Percentiles rank a stretch among this genome's conserved stretches.
These are phyloP conservation scores for Halocaridina rubra DNA, from an alignment of 2,888 invertebrate species.

Conservation along the genomic window DNA sequence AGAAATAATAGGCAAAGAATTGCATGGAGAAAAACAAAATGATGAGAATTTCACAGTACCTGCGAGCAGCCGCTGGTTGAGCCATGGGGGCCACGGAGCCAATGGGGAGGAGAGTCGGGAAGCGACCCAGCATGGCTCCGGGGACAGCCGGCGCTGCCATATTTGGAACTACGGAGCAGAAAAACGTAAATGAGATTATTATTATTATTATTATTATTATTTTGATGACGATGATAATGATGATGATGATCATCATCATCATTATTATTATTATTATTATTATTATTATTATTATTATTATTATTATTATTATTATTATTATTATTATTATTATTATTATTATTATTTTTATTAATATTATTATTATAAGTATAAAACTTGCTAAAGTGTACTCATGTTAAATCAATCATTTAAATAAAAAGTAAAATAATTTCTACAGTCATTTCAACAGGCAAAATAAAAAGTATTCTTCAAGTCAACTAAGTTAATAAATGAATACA, in stretches of 20 bases:
- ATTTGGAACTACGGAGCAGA: constrained; percentile 32
- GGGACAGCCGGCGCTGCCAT: constrained; percentile 50
- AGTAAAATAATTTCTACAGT: too few relatives aligned
- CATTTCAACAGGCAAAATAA: too few relatives aligned
- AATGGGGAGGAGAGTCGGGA: constrained; percentile 52
- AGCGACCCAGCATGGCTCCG: constrained; percentile 50
- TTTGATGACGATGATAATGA: not conserved
- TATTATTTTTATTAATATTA: not conserved
- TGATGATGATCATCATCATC: not conserved
- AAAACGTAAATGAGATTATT: not conserved
- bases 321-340: not conserved
- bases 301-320: not conserved
- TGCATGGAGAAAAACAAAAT: not conserved
- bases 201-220: not conserved
- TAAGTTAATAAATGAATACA: too few relatives aligned
- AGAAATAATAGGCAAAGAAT: not conserved
- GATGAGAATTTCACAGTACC: not conserved
- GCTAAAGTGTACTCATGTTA: too few relatives aligned
- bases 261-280: not conserved
- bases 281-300: not conserved
- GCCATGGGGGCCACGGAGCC: constrained; percentile 41
- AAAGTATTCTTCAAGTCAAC: too few relatives aligned
- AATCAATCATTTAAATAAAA: too few relatives aligned
- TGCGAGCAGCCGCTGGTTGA: constrained; percentile 26
- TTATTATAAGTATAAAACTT: too few relatives aligned